Evolutionary conservation across 2,888 invertebrate species (phyloP), one percentile per base, ranked within the genome.

Genomic region (Acleris sparsana): DNA sequence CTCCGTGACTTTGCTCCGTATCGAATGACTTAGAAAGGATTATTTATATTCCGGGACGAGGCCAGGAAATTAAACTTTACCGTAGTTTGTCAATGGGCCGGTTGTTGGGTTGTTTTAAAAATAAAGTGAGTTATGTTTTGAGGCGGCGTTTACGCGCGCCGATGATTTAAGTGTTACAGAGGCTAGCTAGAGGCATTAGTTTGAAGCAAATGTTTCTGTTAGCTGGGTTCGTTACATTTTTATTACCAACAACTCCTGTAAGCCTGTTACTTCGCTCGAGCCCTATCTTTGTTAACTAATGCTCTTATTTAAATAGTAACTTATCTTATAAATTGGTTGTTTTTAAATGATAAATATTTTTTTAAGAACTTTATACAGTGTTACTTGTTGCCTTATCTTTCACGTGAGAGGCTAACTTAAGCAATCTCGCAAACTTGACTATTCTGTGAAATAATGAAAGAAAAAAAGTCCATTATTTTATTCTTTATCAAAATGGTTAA

Each of bases 1-100:
- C 87, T 90, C 89, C 92, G 92, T 92, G 92, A 92, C 92, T 92
- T 80, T 83, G 80, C 77, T 82, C 90, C 89, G 84, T 92, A 91
- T 91, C 88, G 88, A 88, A 92, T 90, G 91, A 86, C 88, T 91
- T 90, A 89, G 85, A 87, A 89, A 86, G 87, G 89, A 90, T 90
- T 90, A 88, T 87, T 88, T 88, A 85, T 87, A 87, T 82, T 85
- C 76, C 80, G 77, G 76, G 73, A 68, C 73, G 73, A 72, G 71
- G 75, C 74, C 74, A 75, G 74, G 73, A 73, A 74, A 78, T 75
- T 75, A 76, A 79, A 74, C 72, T 73, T 75, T 75, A 75, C 77
- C 75, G 78, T 76, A 77, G 72, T 80, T 76, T 80, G 85, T 85
- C 82, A 85, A 85, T 87, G 82, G 77, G 79, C 80, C 77, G 74